Base-by-base conservation (phyloP, 2,797 vertebrate genomes). In the Clarias platycephalus region DNA sequence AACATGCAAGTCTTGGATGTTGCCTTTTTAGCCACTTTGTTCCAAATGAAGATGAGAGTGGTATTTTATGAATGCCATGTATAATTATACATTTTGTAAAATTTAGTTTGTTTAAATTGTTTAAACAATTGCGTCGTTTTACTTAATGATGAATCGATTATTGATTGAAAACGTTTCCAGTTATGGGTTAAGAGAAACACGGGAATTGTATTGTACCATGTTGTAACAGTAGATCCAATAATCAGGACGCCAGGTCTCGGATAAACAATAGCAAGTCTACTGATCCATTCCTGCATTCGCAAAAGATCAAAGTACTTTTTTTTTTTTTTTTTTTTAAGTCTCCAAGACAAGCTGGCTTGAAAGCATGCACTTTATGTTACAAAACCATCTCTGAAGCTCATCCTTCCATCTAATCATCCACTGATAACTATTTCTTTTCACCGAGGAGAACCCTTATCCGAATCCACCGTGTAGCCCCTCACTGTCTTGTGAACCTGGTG, bases 401-500 rank as follows among this genome's bases (percentile, higher is more conserved):
- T 53, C 44, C 44, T 49, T 49, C 44, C 44, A 49, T 53, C 49
- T 53, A 53, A 53, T 12, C 49, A 53, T 13, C 26, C 26, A 31
- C 1, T 10, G 44, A 57, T 26, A 31, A 20, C 6, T 1, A 4
- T 18, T 75, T 53, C 57, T 34, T 75, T 75, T 31, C 72, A 31
- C 72, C 26, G 1, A n/a, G 58, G 12, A 13, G 40, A 53, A 64
- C 60, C 1, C 77, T 64, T 64, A 2, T 16, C 37, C 60, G 3
- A 64, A 64, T 28, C 4, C 37, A 49, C 12, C 15, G 34, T 26
- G 40, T 80, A 80, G 28, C 40, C 37, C 12, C 68, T 0, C 37
- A 20, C 68, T 0, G n/a, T 28, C 57, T 74, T 22, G 81, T 82
- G 70, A 82, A 82, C 81, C 57, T 63, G 70, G 26, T 63, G 70